Percentiles rank a stretch among this genome's conserved stretches.
phyloP scores from a whole-genome alignment of 2,113 vertebrate genomes.

The Eclectus roratus region DNA sequence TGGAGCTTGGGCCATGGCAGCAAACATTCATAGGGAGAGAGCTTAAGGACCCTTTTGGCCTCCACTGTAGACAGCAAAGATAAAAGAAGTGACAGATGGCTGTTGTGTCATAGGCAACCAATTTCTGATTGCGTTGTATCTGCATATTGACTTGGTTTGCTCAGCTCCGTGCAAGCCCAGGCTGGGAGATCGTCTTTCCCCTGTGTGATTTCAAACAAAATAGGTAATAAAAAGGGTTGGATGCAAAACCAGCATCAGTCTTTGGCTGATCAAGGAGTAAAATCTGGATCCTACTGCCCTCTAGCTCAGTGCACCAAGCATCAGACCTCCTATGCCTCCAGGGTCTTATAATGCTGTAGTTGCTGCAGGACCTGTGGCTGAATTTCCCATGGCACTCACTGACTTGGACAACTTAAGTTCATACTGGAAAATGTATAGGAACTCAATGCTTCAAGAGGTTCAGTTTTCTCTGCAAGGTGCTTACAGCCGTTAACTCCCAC shows the following conservation, averaged over 20 bases:
- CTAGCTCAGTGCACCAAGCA: not conserved
- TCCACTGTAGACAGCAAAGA: not conserved
- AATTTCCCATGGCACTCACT: not conserved
- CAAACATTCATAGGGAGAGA: fast-evolving
- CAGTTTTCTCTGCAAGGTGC: not conserved
- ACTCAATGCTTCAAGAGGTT: not conserved
- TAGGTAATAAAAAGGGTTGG: not conserved
- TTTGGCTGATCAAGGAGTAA: not conserved
- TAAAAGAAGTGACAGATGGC: not conserved
- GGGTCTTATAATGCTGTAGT: not conserved
- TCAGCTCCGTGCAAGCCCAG: fast-evolving
- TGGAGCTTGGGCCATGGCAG: not conserved
- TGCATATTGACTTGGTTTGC: not conserved
- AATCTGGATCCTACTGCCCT: not conserved
- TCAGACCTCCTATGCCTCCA: not conserved
- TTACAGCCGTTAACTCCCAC: not conserved
- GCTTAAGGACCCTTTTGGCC: not conserved
- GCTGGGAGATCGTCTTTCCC: not conserved
- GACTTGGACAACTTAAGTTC: not conserved
- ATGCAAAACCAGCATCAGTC: not conserved
- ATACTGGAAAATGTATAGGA: not conserved
- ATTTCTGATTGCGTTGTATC: not conserved
- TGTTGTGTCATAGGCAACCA: too few relatives aligned
- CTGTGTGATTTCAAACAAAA: not conserved
- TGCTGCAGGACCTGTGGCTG: not conserved